Percentiles rank a stretch among this genome's conserved stretches.
Conservation (phyloP, 2,797 vertebrate species). For the Echeneis naucrates region DNA sequence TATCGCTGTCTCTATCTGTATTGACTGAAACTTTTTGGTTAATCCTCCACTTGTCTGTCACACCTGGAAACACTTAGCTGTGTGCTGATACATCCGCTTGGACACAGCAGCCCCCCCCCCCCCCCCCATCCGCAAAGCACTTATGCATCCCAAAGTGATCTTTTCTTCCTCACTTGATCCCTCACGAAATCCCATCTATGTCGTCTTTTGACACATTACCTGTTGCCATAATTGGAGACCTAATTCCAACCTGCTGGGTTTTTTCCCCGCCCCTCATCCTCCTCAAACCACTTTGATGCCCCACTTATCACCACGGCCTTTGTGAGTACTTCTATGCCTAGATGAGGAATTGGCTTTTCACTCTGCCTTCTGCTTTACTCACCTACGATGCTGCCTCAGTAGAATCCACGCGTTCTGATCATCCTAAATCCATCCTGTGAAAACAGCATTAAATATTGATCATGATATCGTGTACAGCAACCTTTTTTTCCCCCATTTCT, state of each 20-base stretch:
- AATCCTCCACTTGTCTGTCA: too few relatives aligned
- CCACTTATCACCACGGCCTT: slow-evolving; percentile 47
- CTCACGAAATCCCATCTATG: slow-evolving; percentile 1
- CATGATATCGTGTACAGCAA: slow-evolving; percentile 34
- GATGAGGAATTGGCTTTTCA: slow-evolving; percentile 30
- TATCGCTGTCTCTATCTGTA: too few relatives aligned
- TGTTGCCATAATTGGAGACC: slow-evolving; percentile 31
- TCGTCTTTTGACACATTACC: slow-evolving; percentile 41
- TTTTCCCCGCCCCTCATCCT: background rate
- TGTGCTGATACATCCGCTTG: background rate
- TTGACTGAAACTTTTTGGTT: too few relatives aligned
- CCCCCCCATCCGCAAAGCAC: too few relatives aligned
- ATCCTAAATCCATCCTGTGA: slow-evolving; percentile 54
- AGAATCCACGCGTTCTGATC: slow-evolving; percentile 52
- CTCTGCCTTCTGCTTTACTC: slow-evolving; percentile 49
- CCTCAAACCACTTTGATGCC: slow-evolving; percentile 46
- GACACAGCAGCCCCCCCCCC: too few relatives aligned
- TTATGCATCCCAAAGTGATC: slow-evolving; percentile 34
- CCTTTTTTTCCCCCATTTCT: slow-evolving; percentile 17
- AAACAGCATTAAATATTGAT: slow-evolving; percentile 76
- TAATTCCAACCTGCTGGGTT: slow-evolving; percentile 8
- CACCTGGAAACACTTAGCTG: too few relatives aligned
- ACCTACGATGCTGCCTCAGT: slow-evolving; percentile 53
- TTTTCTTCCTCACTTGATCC: slow-evolving; percentile 6
- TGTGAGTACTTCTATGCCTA: slow-evolving; percentile 14